Evolutionary conservation across 2,888 invertebrate species (phyloP).

Genomic region (Watsonalla binaria): DNA sequence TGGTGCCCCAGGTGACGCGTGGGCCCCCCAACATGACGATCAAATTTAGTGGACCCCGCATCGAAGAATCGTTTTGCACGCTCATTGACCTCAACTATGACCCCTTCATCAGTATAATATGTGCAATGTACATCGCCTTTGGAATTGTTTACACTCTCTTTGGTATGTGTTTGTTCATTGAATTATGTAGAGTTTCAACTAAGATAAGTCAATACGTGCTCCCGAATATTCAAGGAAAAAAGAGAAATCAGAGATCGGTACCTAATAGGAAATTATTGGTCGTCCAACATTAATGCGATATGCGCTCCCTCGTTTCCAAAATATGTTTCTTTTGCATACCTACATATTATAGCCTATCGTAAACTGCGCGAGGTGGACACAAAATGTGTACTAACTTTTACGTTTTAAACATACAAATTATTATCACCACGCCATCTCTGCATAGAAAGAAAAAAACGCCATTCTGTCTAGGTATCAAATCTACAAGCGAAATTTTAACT

Average conservation of each 20-base stretch:
- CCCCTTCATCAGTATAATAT: conserved; percentile 81
- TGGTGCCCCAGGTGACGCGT: conserved; percentile 75
- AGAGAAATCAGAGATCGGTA: too few species aligned
- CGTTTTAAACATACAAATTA: too few species aligned
- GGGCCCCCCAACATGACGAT: conserved; percentile 64
- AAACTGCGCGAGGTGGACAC: too few species aligned
- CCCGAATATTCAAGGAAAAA: too few species aligned
- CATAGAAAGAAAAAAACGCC: neutral
- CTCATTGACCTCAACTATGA: conserved; percentile 82
- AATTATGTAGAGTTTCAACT: neutral
- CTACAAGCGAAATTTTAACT: too few species aligned
- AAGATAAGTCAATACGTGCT: neutral
- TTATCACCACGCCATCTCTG: neutral
- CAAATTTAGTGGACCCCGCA: conserved; percentile 56
- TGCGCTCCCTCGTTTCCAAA: too few species aligned
- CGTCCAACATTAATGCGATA: too few species aligned
- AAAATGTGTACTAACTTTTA: too few species aligned
- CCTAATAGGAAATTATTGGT: too few species aligned
- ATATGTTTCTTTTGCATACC: too few species aligned
- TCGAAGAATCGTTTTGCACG: conserved; percentile 73
- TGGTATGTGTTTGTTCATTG: conserved; percentile 78
- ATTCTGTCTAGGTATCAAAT: too few species aligned
- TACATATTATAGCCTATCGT: too few species aligned
- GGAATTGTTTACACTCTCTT: conserved; percentile 91
- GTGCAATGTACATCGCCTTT: conserved; percentile 86